Percentiles rank a stretch among this genome's conserved stretches.
Evolutionary conservation across 1,140 invertebrate genomes (phyloP).

Genomic region (Formica selysi): DNA sequence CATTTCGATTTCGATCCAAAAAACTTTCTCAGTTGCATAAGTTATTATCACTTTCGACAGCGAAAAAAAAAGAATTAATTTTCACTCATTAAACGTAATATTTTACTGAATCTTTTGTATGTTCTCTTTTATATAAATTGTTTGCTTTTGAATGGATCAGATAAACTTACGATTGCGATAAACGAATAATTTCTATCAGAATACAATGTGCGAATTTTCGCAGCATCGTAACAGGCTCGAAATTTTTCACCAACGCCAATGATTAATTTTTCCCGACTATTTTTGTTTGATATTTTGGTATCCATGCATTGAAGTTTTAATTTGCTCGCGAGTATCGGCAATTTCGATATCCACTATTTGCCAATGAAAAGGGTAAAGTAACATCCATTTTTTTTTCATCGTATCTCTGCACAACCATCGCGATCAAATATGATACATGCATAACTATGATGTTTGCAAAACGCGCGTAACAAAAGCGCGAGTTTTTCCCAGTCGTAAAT

Average conservation of each 20-base stretch:
- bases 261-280: slow-evolving; percentile 48
- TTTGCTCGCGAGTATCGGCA: slow-evolving; percentile 55
- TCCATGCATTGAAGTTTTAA: slow-evolving; percentile 37
- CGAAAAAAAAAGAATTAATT: neutral
- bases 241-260: slow-evolving; percentile 45
- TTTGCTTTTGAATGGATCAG: neutral
- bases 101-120: neutral
- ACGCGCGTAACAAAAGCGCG: neutral
- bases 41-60: neutral
- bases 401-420: slow-evolving; percentile 32
- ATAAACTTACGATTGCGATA: slow-evolving; percentile 11
- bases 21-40: neutral
- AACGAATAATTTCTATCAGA: slow-evolving; percentile 30
- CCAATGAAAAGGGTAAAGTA: slow-evolving; percentile 57
- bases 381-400: slow-evolving; percentile 42
- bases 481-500: neutral
- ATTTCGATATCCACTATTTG: slow-evolving; percentile 55
- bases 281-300: slow-evolving; percentile 46
- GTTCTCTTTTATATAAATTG: neutral
- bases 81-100: neutral
- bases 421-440: slow-evolving; percentile 43
- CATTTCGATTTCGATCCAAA: neutral
- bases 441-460: slow-evolving; percentile 3
- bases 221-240: slow-evolving; percentile 32
- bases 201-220: slow-evolving; percentile 48